Evolutionary conservation across 2,888 invertebrate species (phyloP), one percentile per base, ranked within the genome.

Genomic region (Lysandra coridon): DNA sequence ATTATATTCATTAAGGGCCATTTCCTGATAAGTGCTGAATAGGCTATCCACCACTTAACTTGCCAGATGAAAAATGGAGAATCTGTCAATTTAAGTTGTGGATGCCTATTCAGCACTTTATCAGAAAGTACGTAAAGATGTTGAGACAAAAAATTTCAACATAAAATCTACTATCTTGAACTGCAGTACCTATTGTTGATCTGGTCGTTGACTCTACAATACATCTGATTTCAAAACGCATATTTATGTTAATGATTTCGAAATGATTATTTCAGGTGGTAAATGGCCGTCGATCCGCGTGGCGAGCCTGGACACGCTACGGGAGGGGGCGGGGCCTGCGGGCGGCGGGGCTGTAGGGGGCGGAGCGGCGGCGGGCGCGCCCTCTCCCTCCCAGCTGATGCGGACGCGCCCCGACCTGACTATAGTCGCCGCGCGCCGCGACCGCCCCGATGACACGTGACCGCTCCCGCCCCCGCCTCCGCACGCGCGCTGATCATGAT

Each of bases 261-360:
- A 44, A 44, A 44, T 44, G 44, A 1, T 7, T 53, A 14, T 80
- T 78, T 7, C 85, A 90, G 89, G 88, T 79, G 90, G 90, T 2
- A 92, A 92, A 81, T 92, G 93, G 91, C 93, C 93, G 0, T 82
- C 89, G 0, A 93, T 94, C 73, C 90, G 94, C n/a, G 93, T 94
- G 4, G 92, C 94, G 1, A 88, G 88, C 2, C 84, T 94, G 4
- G 94, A 94, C 81, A 89, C 91, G 0, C 87, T 93, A 0, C 88
- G 91, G 0, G 83, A 82, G 30, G 80, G 80, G 17, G 80, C 84
- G 7, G 69, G 89, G 10, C 1, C 53, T 5, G 49, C 2, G 10
- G 49, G 49, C 1, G 49, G 49, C 49, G 49, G 49, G 40, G 44
- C 44, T 3, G 53, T 87, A 93, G 0, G 88, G 91, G 0, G 83